Evolutionary conservation across 2,113 vertebrate genomes (phyloP), one percentile per base, ranked within the genome.

Genomic region (Myotis brandtii): DNA sequence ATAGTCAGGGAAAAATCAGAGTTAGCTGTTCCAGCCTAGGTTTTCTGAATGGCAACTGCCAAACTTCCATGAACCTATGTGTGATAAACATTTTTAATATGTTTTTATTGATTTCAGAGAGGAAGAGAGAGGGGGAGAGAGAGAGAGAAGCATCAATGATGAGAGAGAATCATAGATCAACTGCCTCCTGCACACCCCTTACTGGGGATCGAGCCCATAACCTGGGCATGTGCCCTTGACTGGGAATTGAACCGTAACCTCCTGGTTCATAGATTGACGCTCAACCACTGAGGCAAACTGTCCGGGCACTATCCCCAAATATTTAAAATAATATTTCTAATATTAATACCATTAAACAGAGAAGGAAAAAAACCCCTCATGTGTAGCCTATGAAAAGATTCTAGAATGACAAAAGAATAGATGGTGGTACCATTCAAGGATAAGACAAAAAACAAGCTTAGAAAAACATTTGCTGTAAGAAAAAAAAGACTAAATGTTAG

Each of bases 401-500:
- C 8, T 20, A 59, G 14, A 70, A 30, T 80, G 43, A 27, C 7
- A 59, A 69, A 62, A 69, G 59, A 64, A 16, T 54, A 86, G 11
- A 62, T 79, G 9, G 27, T 34, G 48, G 46, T 30, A 94, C 6
- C 8, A 76, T 52, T 89, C 3, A 73, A 88, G 34, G 62, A 37
- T 17, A 67, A 83, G 17, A 72, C 18, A 43, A 34, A 87, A 86
- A 83, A 5, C 25, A 54, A 34, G 5, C 21, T 76, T 93, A 75
- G n/a, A 59, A 34, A 75, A 72, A 90, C 77, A 23, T 48, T 20
- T 95, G 13, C 62, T 50, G 21, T 32, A 85, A 67, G 77, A 72
- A 84, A 69, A 80, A 80, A 91, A 85, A 87, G 18, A 88, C 87
- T 73, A 94, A 80, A 92, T 80, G 50, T 59, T 92, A 34, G 37